Evolutionary conservation across 2,888 invertebrate genomes (phyloP), one percentile per base, ranked within the genome.

Genomic region (Tetragonisca angustula): DNA sequence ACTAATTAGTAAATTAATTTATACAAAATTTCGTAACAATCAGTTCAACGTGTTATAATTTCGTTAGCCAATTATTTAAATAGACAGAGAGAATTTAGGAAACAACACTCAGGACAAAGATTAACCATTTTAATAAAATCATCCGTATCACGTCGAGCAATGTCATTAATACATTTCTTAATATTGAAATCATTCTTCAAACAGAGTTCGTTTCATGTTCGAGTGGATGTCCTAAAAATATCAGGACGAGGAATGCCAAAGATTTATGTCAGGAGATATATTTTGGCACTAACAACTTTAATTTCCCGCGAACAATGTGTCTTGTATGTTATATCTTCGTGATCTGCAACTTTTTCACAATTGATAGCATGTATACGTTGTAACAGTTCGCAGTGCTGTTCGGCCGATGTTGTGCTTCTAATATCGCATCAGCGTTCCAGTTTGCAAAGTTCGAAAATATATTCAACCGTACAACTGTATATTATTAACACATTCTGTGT

Each of bases 401-500:
- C 15, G 15, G n/a, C n/a, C 5, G n/a, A 59, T 59, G 56, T n/a
- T 59, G 56, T 59, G 56, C n/a, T n/a, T 59, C 56, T 59, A 59
- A 59, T 59, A 59, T 59, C 24, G n/a, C 5, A 24, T 59, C 56
- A 15, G 56, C 24, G 56, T 59, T 59, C 56, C 56, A 59, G 56
- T 59, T 59, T 59, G 2, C 56, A n/a, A 59, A 59, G 56, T 59
- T 59, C 15, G n/a, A 59, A 56, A 56, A 56, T 56, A 59, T 59
- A 59, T 15, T 59, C 56, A 24, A 56, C 56, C 4, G 13, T 2
- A 13, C 4, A 56, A 59, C 56, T 59, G n/a, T 59, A 59, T 59
- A 15, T 59, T 59, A 59, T 59, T 59, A 59, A 59, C 56, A 59
- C n/a, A 56, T 59, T 59, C 56, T 59, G 56, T 56, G n/a, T 56